Evolutionary conservation across 2,113 vertebrate species (phyloP).

Genomic region (Rhineura floridana): DNA sequence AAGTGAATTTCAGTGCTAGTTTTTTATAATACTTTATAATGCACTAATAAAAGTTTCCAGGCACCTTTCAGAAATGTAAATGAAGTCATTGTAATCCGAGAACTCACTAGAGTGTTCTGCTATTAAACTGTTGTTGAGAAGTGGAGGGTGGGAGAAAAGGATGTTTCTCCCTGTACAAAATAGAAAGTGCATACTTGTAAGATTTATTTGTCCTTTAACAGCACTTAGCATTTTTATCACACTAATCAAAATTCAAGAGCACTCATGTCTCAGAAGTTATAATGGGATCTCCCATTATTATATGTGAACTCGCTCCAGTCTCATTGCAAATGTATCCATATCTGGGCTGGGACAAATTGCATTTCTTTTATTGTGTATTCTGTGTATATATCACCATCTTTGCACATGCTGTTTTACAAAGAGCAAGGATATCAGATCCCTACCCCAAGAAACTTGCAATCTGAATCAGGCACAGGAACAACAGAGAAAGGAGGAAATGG

Average conservation of each 20-base stretch:
- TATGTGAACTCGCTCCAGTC: not conserved
- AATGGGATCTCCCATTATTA: not conserved
- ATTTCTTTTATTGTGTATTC: not conserved
- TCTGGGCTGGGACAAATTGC: not conserved
- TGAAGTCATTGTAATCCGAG: slow-evolving; percentile 25
- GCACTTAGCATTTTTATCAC: not conserved
- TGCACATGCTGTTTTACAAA: too few relatives aligned
- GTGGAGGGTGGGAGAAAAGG: not conserved
- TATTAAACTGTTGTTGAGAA: slow-evolving; percentile 7
- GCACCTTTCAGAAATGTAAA: slow-evolving; percentile 28
- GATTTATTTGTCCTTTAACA: not conserved
- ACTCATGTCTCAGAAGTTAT: not conserved
- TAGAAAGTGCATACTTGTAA: not conserved
- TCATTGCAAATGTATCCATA: not conserved
- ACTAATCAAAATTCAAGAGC: not conserved
- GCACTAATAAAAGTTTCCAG: slow-evolving; percentile 6
- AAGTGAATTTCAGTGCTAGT: slow-evolving; percentile 4
- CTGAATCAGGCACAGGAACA: too few relatives aligned
- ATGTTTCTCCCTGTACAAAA: not conserved
- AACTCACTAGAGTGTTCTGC: not conserved
- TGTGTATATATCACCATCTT: too few relatives aligned
- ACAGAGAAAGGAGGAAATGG: too few relatives aligned
- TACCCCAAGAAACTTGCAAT: too few relatives aligned
- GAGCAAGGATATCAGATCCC: too few relatives aligned
- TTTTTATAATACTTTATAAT: slow-evolving; percentile 30